phyloP scores from a whole-genome alignment of 1,140 invertebrate genomes.

The Bemisia tabaci region DNA sequence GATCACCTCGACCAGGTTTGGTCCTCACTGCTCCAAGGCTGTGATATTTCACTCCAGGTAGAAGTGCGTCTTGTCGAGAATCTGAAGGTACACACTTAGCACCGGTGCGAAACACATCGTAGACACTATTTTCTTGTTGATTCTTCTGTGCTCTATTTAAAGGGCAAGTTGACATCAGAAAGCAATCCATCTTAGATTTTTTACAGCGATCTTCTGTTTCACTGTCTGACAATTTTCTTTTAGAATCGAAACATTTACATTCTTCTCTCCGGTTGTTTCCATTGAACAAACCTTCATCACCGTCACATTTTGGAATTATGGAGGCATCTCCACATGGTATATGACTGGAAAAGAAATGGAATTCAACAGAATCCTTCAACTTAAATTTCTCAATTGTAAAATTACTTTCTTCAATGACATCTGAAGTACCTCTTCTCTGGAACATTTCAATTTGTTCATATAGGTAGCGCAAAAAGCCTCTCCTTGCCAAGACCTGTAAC shows the following conservation, averaged over 20 bases:
- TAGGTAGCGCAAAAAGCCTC: slow-evolving; percentile 66
- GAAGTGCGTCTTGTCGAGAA: slow-evolving; percentile 37
- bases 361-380: slow-evolving; percentile 40
- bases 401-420: slow-evolving; percentile 30
- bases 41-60: slow-evolving; percentile 50
- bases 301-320: slow-evolving; percentile 42
- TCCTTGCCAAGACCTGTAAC: slow-evolving; percentile 58
- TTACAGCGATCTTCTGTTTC: slow-evolving; percentile 4
- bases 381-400: slow-evolving; percentile 28
- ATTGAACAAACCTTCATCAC: slow-evolving; percentile 5
- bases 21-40: slow-evolving; percentile 57
- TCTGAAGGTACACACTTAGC: slow-evolving; percentile 60
- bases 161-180: background rate
- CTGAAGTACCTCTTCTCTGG: slow-evolving; percentile 29
- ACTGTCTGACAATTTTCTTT: slow-evolving; percentile 2
- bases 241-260: background rate
- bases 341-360: slow-evolving; percentile 77
- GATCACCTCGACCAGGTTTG: slow-evolving; percentile 84
- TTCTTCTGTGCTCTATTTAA: slow-evolving; percentile 20
- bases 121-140: slow-evolving; percentile 25
- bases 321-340: slow-evolving; percentile 88
- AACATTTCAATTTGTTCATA: slow-evolving; percentile 44
- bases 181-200: slow-evolving; percentile 5
- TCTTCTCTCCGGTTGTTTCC: background rate
- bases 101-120: slow-evolving; percentile 68